phyloP scores from a whole-genome alignment of 92 coral and sea anemone species.

The Parazoanthus swiftii region DNA sequence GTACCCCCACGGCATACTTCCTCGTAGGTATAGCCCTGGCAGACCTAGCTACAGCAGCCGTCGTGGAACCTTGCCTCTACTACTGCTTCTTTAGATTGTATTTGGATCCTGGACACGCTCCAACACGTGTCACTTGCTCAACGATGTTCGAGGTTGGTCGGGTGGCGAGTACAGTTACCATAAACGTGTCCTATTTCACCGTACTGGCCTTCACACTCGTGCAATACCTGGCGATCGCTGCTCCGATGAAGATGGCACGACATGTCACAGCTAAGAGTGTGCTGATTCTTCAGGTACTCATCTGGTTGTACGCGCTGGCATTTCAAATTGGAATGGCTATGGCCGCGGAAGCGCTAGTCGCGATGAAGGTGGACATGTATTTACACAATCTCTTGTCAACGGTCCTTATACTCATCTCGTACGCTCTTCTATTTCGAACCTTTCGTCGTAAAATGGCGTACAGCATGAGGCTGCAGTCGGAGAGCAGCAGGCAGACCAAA shows the following conservation, averaged over 20 bases:
- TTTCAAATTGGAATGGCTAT: not conserved
- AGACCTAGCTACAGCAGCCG: not conserved
- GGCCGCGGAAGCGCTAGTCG: not conserved
- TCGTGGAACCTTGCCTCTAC: not conserved
- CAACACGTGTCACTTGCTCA: not conserved
- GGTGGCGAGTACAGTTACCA: not conserved
- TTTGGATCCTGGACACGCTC: not conserved
- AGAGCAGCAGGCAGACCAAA: slow-evolving; percentile 19
- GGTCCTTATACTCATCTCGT: not conserved
- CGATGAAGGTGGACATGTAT: slow-evolving; percentile 2
- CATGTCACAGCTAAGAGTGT: slow-evolving; percentile 11
- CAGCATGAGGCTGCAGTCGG: slow-evolving; percentile 21
- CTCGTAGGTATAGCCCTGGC: slow-evolving; percentile 2
- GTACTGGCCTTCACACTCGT: slow-evolving; percentile 16
- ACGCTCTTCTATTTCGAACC: slow-evolving; percentile 10
- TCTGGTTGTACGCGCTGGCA: slow-evolving; percentile 19
- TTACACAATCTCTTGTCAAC: not conserved
- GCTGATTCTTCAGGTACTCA: slow-evolving; percentile 12
- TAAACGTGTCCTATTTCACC: slow-evolving; percentile 14
- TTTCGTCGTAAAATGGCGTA: slow-evolving; percentile 43
- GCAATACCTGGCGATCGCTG: slow-evolving; percentile 15
- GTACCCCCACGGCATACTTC: slow-evolving; percentile 16
- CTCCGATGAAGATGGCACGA: slow-evolving; percentile 23
- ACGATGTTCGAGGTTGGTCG: not conserved
- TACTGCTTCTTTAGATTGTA: slow-evolving; percentile 1